A percentile compares a stretch with the other conserved stretches of the same genome.
phyloP scores from a whole-genome alignment of 2,888 invertebrate genomes.

The Lobophora halterata region DNA sequence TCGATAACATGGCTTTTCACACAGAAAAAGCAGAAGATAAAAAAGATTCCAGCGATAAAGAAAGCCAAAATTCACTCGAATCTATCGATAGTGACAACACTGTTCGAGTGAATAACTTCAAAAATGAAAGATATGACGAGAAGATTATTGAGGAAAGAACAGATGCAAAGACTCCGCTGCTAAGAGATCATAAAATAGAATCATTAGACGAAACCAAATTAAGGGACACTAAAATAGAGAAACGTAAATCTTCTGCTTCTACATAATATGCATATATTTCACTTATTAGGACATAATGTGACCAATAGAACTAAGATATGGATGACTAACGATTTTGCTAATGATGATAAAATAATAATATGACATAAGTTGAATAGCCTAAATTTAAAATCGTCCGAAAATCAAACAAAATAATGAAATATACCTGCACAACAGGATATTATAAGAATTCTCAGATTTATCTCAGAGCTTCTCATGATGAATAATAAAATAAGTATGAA shows the following conservation, averaged over 20 bases:
- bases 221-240: constrained; percentile 68
- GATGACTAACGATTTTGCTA: constrained; percentile 22
- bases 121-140: constrained; percentile 62
- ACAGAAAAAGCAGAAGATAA: constrained; percentile 56
- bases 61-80: constrained; percentile 56
- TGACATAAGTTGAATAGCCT: constrained; percentile 11
- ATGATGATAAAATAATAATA: constrained; percentile 17
- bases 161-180: constrained; percentile 68
- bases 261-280: constrained; percentile 52
- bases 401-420: constrained; percentile 15
- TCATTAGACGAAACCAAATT: constrained; percentile 72
- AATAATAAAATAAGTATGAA: constrained; percentile 23
- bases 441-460: constrained; percentile 14
- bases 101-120: constrained; percentile 61
- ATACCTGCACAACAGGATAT: constrained; percentile 14
- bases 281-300: constrained; percentile 28
- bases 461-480: constrained; percentile 25
- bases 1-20: constrained; percentile 75
- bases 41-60: constrained; percentile 39
- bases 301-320: constrained; percentile 59
- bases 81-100: constrained; percentile 64
- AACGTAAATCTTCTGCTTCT: constrained; percentile 74
- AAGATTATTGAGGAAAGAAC: constrained; percentile 59
- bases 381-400: constrained; percentile 22
- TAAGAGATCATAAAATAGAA: constrained; percentile 73